Conservation (phyloP, 2,797 vertebrate genomes). For the Galaxias olidus region DNA sequence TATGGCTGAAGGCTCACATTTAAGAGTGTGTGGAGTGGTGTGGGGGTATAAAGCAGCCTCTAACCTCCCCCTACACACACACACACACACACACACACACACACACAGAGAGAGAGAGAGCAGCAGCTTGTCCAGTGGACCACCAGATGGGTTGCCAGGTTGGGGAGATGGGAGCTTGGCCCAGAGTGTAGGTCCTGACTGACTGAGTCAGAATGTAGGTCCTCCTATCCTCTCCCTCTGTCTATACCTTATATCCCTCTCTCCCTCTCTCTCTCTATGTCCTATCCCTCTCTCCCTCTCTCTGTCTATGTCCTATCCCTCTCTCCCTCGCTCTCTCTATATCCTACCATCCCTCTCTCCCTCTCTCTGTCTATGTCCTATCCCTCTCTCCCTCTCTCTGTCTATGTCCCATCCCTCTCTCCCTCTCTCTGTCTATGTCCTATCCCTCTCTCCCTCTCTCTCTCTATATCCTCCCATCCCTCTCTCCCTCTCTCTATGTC, state of each 20-base stretch:
- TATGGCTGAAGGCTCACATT: background rate
- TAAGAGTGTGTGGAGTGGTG: background rate
- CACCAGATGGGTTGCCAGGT: constrained; percentile 32
- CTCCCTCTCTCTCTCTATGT: background rate
- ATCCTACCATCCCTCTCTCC: constrained; percentile 11
- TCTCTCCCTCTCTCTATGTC: constrained; percentile 12
- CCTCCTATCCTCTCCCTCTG: constrained; percentile 19
- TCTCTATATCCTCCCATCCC: too few relatives aligned
- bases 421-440: constrained; percentile 3
- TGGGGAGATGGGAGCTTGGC: constrained; percentile 54
- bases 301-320: constrained; percentile 32
- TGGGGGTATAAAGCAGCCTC: too few relatives aligned
- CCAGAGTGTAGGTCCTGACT: constrained; percentile 17
- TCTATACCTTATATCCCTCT: background rate
- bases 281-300: background rate
- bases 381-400: constrained; percentile 3
- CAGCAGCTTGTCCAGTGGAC: constrained; percentile 14
- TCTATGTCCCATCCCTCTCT: background rate
- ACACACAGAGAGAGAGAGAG: constrained; percentile 8
- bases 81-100: constrained; percentile 1
- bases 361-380: background rate
- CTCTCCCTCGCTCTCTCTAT: background rate
- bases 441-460: background rate
- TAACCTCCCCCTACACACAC: constrained; percentile 24
- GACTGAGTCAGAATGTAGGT: constrained; percentile 15